These are phyloP conservation scores for Enoplosus armatus DNA, from an alignment of 2,797 vertebrate species.

Conservation along the genomic window DNA sequence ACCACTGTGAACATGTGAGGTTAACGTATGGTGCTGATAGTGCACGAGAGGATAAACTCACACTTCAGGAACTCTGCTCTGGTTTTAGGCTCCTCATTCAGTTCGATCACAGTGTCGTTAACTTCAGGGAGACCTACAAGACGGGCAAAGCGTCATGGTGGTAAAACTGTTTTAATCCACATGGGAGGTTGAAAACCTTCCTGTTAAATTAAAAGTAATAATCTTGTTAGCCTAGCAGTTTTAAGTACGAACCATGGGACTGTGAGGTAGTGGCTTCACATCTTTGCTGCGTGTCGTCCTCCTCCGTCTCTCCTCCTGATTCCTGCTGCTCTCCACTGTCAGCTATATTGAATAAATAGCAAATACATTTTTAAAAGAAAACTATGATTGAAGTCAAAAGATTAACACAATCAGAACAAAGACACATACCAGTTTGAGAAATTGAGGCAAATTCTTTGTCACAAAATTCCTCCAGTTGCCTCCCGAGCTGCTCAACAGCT, in stretches of 20 bases:
- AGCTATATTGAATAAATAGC: slow-evolving; percentile 9
- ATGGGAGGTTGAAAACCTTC: too few species aligned
- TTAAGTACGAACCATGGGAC: slow-evolving; percentile 6
- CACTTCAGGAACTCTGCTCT: slow-evolving; percentile 75
- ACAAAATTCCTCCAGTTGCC: slow-evolving; percentile 58
- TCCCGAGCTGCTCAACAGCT: slow-evolving; percentile 49
- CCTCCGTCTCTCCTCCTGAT: slow-evolving; percentile 19
- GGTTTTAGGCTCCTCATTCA: slow-evolving; percentile 51
- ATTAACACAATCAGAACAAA: not conserved
- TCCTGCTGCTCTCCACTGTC: slow-evolving; percentile 3
- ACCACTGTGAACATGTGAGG: not conserved
- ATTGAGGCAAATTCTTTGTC: slow-evolving; percentile 47
- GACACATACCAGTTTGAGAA: slow-evolving; percentile 44
- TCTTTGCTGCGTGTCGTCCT: slow-evolving; percentile 12
- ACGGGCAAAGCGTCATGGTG: not conserved
- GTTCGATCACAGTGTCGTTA: not conserved
- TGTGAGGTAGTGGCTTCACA: not conserved
- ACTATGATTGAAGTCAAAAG: not conserved
- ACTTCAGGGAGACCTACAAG: slow-evolving; percentile 16
- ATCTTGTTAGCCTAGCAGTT: not conserved
- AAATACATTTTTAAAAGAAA: not conserved
- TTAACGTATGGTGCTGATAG: not conserved
- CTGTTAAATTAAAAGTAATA: not conserved
- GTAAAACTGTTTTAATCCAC: not conserved
- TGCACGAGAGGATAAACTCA: slow-evolving; percentile 58